phyloP scores from a whole-genome alignment of 64 coral and sea anemone species.

The Stichodactyla mertensii region DNA sequence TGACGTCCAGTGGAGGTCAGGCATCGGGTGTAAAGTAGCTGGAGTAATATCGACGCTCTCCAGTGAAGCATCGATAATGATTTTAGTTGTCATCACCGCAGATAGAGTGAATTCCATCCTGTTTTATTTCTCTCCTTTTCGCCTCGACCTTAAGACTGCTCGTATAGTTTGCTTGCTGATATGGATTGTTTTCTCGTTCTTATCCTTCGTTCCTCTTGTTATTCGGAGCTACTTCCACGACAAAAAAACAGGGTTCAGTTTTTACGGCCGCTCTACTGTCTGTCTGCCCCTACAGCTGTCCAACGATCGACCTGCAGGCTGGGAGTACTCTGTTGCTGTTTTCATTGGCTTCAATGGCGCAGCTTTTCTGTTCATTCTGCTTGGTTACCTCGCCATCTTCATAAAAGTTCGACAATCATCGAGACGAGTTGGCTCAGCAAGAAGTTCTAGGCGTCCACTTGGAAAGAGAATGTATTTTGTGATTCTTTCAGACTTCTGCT shows the following conservation, averaged over 20 bases:
- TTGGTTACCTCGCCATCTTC: constrained; percentile 12
- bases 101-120: constrained; percentile 26
- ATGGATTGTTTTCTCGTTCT: not conserved
- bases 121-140: constrained; percentile 1
- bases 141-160: not conserved
- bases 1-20: constrained; percentile 30
- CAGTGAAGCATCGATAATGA: constrained; percentile 29
- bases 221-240: constrained; percentile 20
- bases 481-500: constrained; percentile 22
- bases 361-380: constrained; percentile 7
- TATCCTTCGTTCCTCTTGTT: constrained; percentile 6
- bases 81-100: constrained; percentile 12
- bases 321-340: constrained; percentile 9
- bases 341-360: constrained; percentile 13
- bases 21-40: not conserved
- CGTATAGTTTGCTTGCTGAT: not conserved
- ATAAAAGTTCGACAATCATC: not conserved
- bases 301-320: not conserved
- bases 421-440: not conserved
- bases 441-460: not conserved
- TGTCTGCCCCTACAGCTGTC: constrained; percentile 16
- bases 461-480: not conserved
- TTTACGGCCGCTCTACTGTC: constrained; percentile 16
- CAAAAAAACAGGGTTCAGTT: not conserved
- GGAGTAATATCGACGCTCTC: constrained; percentile 36